Base-by-base conservation (phyloP, 2,888 invertebrate genomes). In the Dascillus cervinus region DNA sequence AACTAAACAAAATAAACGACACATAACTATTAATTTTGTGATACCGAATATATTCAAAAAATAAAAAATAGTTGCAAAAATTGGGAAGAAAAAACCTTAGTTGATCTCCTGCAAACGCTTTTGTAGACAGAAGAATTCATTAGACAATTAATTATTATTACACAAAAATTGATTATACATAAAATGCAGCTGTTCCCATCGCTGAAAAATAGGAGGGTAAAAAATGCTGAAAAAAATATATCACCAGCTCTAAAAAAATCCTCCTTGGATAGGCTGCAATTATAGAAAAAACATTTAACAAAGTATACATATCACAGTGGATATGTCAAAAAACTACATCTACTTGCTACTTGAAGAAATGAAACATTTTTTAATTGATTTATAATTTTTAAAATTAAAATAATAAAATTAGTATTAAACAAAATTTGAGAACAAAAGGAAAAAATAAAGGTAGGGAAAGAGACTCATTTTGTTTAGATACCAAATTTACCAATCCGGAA, bases 81-180 rank as follows among this genome's bases (percentile, higher is more conserved):
- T 47, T 49, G 42, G 38, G 36, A 41, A 44, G 39, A 49, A 62
- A 62, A 62, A 62, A 60, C 60, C 61, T 48, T 53, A 47, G 53
- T 53, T 57, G 49, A 44, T 49, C 62, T 64, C 66, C 66, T 64
- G 64, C 65, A 65, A 66, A 65, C 64, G 64, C 64, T 66, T 66
- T 66, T 64, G 64, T 65, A 66, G 64, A 63, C 63, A 65, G 64
- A 64, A 64, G 60, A 62, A 58, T 49, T 36, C 29, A 41, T 43
- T 41, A 43, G 45, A 45, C 46, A 44, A n/a, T n/a, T n/a, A n/a
- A n/a, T n/a, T 44, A 52, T 39, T 45, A 40, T 29, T 40, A 54
- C 37, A 52, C 43, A 49, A 39, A 46, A 32, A 40, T 32, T 22
- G 30, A 30, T 22, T 41, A 33, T 35, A 29, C 32, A 24, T 40